Base-by-base conservation (phyloP, 2,797 vertebrate genomes). In the Triplophysa bombifrons region DNA sequence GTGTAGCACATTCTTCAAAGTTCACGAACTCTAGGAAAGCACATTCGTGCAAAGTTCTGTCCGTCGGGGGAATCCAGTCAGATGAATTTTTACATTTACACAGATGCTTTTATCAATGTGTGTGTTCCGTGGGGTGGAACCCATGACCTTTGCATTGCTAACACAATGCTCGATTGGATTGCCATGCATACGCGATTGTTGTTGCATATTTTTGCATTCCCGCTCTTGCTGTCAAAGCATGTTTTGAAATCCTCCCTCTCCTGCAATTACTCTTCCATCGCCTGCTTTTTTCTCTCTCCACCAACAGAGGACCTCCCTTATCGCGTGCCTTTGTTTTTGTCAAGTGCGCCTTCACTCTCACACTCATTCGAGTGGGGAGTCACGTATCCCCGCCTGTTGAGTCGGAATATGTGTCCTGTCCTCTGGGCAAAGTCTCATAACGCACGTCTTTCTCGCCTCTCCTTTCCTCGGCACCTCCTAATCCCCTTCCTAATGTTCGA, bases 221-320 rank as follows among this genome's bases (percentile, higher is more conserved):
- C 13, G 38, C 65, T 72, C 60, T 72, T 64, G 66, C 89, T 82
- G 87, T 90, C 90, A 88, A 87, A 90, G 89, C 89, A 91, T 89
- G 89, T 90, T 92, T 89, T 74, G 60, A 65, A 66, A 53, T 55
- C 41, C 27, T 75, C 74, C 61, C 61, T 25, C 20, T 63, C 27
- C 17, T 17, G 17, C 30, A 64, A 38, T 41, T 38, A 38, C 61
- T 38, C 61, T 64, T 64, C 58, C 61, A 89, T 89, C 46, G 63
- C 25, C 27, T 19, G 56, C n/a, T 61, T 56, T 34, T 17, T 51
- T 72, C 50, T 60, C 55, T 64, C 30, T 67, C 16, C 25, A 65
- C 64, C 34, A 8, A 51, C 5, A 51, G 53, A 76, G 74, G 73
- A 56, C 69, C 80, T 83, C 83, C 74, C 38, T 68, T 82, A 82